phyloP scores from a whole-genome alignment of 2,888 invertebrate genomes.

The Coenonympha glycerion region DNA sequence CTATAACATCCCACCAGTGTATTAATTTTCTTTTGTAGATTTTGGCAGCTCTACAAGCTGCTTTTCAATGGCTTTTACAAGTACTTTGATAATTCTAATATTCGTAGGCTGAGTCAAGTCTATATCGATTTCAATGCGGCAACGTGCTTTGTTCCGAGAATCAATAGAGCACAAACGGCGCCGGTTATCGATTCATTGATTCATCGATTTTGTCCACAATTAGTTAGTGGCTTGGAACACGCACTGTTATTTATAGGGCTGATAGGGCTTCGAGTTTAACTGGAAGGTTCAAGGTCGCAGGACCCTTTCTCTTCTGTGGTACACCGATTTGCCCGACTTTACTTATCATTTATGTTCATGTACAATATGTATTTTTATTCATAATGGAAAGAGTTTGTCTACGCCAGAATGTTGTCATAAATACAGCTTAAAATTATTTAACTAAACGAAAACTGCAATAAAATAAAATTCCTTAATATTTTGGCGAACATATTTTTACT shows the following conservation, averaged over 20 bases:
- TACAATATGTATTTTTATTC: too few relatives aligned
- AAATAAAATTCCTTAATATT: too few relatives aligned
- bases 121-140: slow-evolving; percentile 20
- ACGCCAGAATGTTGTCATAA: too few relatives aligned
- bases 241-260: slow-evolving; percentile 10
- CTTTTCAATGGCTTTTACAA: not conserved
- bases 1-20: too few relatives aligned
- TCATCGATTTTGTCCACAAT: slow-evolving; percentile 20
- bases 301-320: not conserved
- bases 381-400: too few relatives aligned
- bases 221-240: slow-evolving; percentile 21
- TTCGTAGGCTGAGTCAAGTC: slow-evolving; percentile 25
- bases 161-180: slow-evolving; percentile 18
- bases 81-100: not conserved
- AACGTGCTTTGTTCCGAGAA: slow-evolving; percentile 21
- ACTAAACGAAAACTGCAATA: too few relatives aligned
- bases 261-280: not conserved
- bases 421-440: too few relatives aligned
- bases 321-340: not conserved
- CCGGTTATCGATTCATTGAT: slow-evolving; percentile 24
- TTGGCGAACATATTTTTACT: too few relatives aligned
- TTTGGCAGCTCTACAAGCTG: not conserved
- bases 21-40: not conserved
- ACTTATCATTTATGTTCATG: too few relatives aligned
- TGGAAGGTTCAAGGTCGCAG: not conserved